Conservation (phyloP, 2,113 vertebrate species). For the Hipposideros armiger region DNA sequence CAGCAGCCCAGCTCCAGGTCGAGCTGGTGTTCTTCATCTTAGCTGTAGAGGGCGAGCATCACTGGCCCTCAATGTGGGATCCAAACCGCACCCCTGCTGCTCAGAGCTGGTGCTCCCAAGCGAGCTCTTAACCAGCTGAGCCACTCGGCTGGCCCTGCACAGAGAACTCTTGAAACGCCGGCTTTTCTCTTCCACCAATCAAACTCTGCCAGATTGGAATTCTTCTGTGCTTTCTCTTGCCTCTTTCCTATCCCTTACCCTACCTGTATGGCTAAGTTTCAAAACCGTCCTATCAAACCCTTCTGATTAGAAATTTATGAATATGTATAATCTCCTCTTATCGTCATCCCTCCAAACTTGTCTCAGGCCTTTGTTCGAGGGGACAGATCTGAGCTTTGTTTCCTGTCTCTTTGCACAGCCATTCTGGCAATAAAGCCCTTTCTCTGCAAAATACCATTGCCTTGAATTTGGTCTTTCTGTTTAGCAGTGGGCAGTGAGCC, state of each 20-base stretch:
- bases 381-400: neutral
- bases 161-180: neutral
- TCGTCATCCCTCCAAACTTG: neutral
- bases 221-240: neutral
- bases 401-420: neutral
- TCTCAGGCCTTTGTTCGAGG: neutral
- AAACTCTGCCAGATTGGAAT: neutral
- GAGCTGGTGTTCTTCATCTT: too few species aligned
- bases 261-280: neutral
- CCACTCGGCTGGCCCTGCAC: neutral
- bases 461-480: neutral
- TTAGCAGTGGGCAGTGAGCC: neutral
- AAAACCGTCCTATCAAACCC: neutral
- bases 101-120: too few species aligned
- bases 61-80: too few species aligned
- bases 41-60: too few species aligned
- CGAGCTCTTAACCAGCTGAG: too few species aligned
- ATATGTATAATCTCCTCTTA: neutral
- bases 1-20: too few species aligned
- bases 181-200: neutral
- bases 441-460: neutral
- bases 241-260: neutral
- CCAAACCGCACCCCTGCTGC: too few species aligned
- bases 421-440: neutral
- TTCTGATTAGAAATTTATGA: neutral